phyloP scores from a whole-genome alignment of 2,113 vertebrate species.

The Hydrochoerus hydrochaeris region DNA sequence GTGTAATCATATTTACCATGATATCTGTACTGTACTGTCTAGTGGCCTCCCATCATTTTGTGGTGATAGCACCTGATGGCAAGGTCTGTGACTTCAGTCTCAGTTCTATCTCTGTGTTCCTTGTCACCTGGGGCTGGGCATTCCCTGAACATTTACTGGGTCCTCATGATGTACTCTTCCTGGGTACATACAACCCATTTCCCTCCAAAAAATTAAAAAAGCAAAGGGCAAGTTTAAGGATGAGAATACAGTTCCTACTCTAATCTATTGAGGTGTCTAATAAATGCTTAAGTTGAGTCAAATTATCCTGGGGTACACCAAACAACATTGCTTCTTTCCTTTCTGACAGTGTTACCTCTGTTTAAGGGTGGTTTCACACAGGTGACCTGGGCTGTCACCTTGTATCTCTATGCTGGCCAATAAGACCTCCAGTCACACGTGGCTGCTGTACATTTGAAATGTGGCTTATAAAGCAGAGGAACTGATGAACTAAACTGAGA shows the following conservation, averaged over 20 bases:
- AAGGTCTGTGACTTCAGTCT: neutral
- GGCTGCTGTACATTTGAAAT: too few species aligned
- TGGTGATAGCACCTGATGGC: neutral
- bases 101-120: neutral
- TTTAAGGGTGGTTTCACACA: neutral
- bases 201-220: neutral
- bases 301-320: neutral
- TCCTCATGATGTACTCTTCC: neutral
- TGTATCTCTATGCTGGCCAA: neutral
- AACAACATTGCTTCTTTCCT: neutral
- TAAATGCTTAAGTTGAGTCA: neutral
- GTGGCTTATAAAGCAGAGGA: neutral
- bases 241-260: neutral
- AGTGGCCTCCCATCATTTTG: too few species aligned
- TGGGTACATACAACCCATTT: neutral
- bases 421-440: neutral
- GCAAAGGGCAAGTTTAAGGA: neutral
- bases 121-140: too few species aligned
- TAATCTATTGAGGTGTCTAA: neutral
- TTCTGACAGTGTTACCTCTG: neutral
- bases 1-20: too few species aligned
- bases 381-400: neutral
- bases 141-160: neutral
- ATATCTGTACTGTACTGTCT: rapidly evolving
- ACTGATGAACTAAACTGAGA: neutral